phyloP scores from a whole-genome alignment of 2,113 vertebrate species.

The Mungos mungo region DNA sequence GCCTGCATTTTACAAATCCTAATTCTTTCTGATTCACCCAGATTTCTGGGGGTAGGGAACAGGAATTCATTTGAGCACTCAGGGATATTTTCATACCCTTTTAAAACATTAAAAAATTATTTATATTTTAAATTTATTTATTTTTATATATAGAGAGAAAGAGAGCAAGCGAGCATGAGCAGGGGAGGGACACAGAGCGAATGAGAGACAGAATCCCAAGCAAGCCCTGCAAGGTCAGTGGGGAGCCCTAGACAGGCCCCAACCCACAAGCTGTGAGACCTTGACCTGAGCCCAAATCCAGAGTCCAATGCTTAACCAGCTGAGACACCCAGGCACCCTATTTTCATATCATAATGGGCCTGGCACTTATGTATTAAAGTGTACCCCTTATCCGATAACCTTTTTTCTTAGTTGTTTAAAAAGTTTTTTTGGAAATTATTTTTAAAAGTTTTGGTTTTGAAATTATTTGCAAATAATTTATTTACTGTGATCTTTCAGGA shows the following conservation, averaged over 20 bases:
- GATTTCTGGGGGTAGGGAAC: background rate
- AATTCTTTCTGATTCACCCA: background rate
- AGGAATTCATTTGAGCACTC: background rate
- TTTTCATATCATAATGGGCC: background rate
- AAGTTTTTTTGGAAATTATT: background rate
- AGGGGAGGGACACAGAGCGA: no score
- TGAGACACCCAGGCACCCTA: background rate
- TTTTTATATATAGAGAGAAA: no score
- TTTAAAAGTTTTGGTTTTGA: conserved; percentile 17
- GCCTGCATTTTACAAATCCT: background rate
- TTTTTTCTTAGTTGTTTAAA: conserved; percentile 3
- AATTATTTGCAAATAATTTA: background rate
- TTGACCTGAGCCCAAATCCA: no score
- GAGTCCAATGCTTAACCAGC: no score
- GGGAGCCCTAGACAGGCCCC: no score
- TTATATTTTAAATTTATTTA: no score
- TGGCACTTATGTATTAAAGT: background rate
- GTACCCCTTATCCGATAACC: background rate
- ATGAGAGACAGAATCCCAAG: no score
- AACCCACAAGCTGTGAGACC: no score
- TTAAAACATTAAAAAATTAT: no score
- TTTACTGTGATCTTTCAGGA: background rate
- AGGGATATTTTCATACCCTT: background rate
- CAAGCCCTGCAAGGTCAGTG: no score
- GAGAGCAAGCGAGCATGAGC: no score